These are phyloP conservation scores for Euzetes globulus DNA, from an alignment of 2,888 invertebrate species.

Conservation along the genomic window DNA sequence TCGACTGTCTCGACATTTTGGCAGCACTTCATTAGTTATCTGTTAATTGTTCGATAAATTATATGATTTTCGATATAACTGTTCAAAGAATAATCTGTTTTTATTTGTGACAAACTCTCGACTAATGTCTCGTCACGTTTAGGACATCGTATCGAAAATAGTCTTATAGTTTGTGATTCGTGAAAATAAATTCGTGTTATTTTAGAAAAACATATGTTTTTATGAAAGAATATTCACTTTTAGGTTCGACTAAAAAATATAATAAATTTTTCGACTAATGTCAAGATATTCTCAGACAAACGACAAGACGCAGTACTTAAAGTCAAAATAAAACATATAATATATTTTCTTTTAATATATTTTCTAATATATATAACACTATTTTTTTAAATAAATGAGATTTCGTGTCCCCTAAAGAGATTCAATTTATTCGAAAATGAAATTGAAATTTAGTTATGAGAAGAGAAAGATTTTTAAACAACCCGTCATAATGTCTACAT, in stretches of 20 bases:
- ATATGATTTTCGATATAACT: constrained; percentile 2
- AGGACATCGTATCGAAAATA: too few relatives aligned
- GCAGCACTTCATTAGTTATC: neutral
- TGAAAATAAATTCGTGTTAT: neutral
- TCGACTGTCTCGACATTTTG: constrained; percentile 6
- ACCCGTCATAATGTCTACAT: neutral
- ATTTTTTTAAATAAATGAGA: neutral
- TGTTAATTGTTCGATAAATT: neutral
- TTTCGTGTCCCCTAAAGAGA: constrained; percentile 2
- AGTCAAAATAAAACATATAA: neutral
- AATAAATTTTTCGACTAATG: neutral
- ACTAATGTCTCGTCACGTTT: too few relatives aligned
- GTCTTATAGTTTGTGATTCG: too few relatives aligned
- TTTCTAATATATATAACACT: neutral
- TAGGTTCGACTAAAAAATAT: neutral
- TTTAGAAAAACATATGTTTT: constrained; percentile 13
- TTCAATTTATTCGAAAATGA: neutral
- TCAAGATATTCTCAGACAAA: neutral
- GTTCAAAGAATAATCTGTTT: neutral
- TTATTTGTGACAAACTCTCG: too few relatives aligned
- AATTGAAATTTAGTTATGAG: neutral
- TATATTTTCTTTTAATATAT: neutral
- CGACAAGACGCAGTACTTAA: neutral
- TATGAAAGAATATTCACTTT: neutral
- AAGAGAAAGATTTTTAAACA: neutral